Conservation (phyloP, 2,888 invertebrate genomes). For the Tetragonisca angustula region DNA sequence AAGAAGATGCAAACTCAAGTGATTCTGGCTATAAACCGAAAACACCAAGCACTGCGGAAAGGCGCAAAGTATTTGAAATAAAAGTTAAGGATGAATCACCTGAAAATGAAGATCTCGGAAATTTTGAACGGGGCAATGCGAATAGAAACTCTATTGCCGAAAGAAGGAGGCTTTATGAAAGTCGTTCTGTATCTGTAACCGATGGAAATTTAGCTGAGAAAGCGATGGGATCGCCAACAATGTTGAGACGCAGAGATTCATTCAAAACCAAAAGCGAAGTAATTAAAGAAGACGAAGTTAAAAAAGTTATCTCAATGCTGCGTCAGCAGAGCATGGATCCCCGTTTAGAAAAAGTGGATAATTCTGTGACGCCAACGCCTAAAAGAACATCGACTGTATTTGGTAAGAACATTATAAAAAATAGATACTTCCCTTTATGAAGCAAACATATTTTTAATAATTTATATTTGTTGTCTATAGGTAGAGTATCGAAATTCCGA, state of each 20-base stretch:
- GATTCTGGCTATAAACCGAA: slow-evolving; percentile 89
- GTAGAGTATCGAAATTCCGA: slow-evolving; percentile 95
- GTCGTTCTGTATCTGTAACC: slow-evolving; percentile 88
- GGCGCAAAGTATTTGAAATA: slow-evolving; percentile 90
- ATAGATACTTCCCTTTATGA: slow-evolving; percentile 16
- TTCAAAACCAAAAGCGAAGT: slow-evolving; percentile 88
- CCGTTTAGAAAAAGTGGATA: slow-evolving; percentile 83
- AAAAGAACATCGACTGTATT: slow-evolving; percentile 95
- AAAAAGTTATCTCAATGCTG: slow-evolving; percentile 84
- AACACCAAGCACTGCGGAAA: slow-evolving; percentile 91
- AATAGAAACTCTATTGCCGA: slow-evolving; percentile 92
- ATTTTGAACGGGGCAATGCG: slow-evolving; percentile 86
- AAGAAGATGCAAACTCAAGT: slow-evolving; percentile 87
- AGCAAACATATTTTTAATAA: neutral
- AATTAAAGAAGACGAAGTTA: slow-evolving; percentile 84
- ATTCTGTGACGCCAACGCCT: slow-evolving; percentile 87
- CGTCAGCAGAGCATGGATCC: slow-evolving; percentile 85
- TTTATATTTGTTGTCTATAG: slow-evolving; percentile 81
- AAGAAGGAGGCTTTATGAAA: slow-evolving; percentile 90
- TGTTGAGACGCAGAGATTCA: slow-evolving; percentile 90
- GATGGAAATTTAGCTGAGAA: slow-evolving; percentile 87
- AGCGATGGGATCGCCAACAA: slow-evolving; percentile 88
- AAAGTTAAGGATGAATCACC: slow-evolving; percentile 85
- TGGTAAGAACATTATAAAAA: slow-evolving; percentile 84
- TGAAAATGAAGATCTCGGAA: slow-evolving; percentile 85